Percentiles rank a stretch among this genome's conserved stretches.
Conservation (phyloP, 2,113 vertebrate species). For the Hemibagrus wyckioides region DNA sequence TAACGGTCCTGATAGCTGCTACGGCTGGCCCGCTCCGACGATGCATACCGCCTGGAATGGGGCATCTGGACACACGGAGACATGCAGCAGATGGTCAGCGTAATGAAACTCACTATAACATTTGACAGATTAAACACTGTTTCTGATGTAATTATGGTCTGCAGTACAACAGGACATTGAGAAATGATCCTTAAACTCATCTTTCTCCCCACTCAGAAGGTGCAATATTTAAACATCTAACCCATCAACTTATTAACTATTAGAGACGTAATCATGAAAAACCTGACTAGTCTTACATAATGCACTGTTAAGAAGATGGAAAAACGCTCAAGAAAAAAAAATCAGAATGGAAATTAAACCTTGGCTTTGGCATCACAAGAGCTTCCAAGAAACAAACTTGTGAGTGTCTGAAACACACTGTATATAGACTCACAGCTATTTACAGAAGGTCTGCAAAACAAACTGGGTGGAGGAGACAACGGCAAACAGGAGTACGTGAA, state of each 20-base stretch:
- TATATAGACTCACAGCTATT: neutral
- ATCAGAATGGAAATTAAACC: neutral
- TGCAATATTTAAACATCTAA: neutral
- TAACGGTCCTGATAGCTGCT: slow-evolving; percentile 89
- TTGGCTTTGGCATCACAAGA: too few species aligned
- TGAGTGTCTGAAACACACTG: neutral
- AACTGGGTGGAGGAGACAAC: too few species aligned
- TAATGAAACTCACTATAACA: neutral
- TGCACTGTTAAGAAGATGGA: neutral
- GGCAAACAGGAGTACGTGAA: too few species aligned
- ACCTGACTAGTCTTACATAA: neutral
- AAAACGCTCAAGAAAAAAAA: neutral
- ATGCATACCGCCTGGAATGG: slow-evolving; percentile 88
- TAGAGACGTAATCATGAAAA: neutral
- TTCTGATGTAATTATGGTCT: neutral
- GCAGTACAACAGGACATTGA: neutral
- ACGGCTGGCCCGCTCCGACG: slow-evolving; percentile 92
- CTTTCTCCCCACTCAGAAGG: neutral
- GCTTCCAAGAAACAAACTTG: too few species aligned
- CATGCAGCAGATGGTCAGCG: too few species aligned
- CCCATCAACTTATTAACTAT: too few species aligned
- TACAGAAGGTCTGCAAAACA: too few species aligned
- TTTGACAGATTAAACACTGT: neutral
- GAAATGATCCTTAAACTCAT: neutral
- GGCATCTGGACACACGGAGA: slow-evolving; percentile 80